Conservation (phyloP, 2,113 vertebrate species). For the Struthidea cinerea region DNA sequence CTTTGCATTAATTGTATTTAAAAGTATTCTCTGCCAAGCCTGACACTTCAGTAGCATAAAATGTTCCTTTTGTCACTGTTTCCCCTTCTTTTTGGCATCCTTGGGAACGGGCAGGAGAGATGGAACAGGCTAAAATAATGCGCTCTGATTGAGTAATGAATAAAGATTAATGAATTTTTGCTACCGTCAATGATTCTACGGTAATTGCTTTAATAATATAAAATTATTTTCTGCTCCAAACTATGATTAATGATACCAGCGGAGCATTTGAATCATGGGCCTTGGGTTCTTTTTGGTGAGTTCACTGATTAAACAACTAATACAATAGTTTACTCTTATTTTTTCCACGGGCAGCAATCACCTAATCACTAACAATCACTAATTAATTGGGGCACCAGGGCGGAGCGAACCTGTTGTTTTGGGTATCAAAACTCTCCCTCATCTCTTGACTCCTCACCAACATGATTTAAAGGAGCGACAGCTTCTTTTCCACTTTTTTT, state of each 20-base stretch:
- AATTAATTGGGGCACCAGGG: not conserved
- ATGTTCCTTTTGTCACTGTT: not conserved
- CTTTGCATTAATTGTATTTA: not conserved
- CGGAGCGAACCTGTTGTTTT: not conserved
- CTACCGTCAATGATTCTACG: constrained; percentile 22
- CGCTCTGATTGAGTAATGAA: constrained; percentile 19
- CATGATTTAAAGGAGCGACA: not conserved
- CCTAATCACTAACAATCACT: too few relatives aligned
- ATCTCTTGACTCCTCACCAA: not conserved
- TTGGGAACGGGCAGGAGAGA: not conserved
- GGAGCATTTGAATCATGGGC: not conserved
- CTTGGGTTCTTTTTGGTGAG: not conserved
- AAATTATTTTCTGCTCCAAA: constrained; percentile 52
- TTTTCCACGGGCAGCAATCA: not conserved
- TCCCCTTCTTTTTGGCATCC: not conserved
- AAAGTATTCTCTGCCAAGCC: not conserved
- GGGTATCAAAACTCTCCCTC: not conserved
- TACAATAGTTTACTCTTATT: not conserved
- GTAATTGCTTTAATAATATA: constrained; percentile 65
- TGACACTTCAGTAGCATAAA: not conserved
- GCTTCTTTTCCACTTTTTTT: not conserved
- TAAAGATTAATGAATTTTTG: constrained; percentile 62
- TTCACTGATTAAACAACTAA: not conserved
- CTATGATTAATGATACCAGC: constrained; percentile 45
- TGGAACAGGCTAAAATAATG: not conserved